Base-by-base conservation (phyloP, 2,888 invertebrate genomes). In the Octonoba sinensis region DNA sequence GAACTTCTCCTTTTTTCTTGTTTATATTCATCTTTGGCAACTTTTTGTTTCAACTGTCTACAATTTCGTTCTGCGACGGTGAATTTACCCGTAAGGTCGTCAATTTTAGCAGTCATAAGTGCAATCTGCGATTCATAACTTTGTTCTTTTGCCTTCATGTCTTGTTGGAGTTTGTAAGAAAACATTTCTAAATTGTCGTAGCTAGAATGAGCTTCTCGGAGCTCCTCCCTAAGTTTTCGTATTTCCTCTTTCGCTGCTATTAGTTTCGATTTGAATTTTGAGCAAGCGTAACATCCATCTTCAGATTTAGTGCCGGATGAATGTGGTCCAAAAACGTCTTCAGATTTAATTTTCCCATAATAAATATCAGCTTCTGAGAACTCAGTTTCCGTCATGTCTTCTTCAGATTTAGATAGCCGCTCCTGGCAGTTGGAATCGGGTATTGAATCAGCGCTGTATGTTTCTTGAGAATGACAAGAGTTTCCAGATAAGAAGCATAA, bases 1-100 rank as follows among this genome's bases (percentile, higher is more conserved):
- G 95, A 95, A 22, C 95, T 90, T 51, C 95, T 94, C 83, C 95
- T 91, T 84, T 95, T 90, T 86, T 95, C 93, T 86, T 94, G 93
- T 86, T 93, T 91, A 0, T 92, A 92, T 87, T 95, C 95, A 0
- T 92, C 91, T 87, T 93, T 93, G 84, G 93, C 92, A 82, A 94
- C 89, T 88, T 95, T 95, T 86, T 93, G 93, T 88, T 95, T 95
- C 36, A 94, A 87, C 1, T 92, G 92, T 74, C 95, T 91, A 15
- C 88, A 88, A 88, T 95, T 95, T 86, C 94, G 93, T 87, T 96
- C 96, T 0, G 95, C 94, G 0, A 92, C 91, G 11, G 93, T 93
- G 82, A 96, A 90, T 88, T 96, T 96, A 71, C 92, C 91, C 0
- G 95, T 95, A 49, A 96, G 89, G 87, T 95, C 95, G 87, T 95